Base-by-base conservation (phyloP, 2,888 invertebrate genomes). In the Dorcus parallelipipedus region DNA sequence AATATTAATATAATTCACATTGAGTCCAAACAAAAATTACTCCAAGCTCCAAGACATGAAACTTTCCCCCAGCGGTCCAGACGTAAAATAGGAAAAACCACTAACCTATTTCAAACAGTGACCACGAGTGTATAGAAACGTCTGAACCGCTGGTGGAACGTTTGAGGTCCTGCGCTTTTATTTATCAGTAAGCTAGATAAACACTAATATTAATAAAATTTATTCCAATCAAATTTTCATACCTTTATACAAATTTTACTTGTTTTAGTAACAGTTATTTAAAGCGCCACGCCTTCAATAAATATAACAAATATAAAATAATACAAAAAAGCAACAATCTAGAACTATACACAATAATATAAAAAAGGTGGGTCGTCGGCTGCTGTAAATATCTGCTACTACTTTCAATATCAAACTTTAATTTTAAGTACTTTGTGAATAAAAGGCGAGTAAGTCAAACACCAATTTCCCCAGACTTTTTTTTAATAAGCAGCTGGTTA, bases 1-100 rank as follows among this genome's bases (percentile, higher is more conserved):
- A 67, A 63, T 66, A 73, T 68, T 71, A 67, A 64, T 65, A 67
- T 74, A 73, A 66, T 73, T 76, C 75, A 77, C 76, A 77, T 75
- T 73, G 67, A 76, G 69, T 74, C 69, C 70, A 73, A 72, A 70
- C 65, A 74, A 68, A 64, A 65, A 59, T 63, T 49, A 54, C 50
- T 20, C 20, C 53, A 63, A 64, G 61, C 55, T 58, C 49, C 51
- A 50, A 41, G 57, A 59, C 43, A 17, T 23, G 41, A 14, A 10
- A 59, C 58, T 57, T 49, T 56, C 63, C 14, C 14, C 38, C 17
- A 14, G 7, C 38, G 38, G 48, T 38, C 58, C 53, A 54, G 60
- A 53, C 50, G 6, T 39, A 48, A 52, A 62, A 55, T 56, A 62
- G 70, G 71, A 69, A 66, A 70, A 73, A 73, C 74, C 74, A 75